Evolutionary conservation across 2,797 vertebrate species (phyloP).

Genomic region (Acropternis orthonyx): DNA sequence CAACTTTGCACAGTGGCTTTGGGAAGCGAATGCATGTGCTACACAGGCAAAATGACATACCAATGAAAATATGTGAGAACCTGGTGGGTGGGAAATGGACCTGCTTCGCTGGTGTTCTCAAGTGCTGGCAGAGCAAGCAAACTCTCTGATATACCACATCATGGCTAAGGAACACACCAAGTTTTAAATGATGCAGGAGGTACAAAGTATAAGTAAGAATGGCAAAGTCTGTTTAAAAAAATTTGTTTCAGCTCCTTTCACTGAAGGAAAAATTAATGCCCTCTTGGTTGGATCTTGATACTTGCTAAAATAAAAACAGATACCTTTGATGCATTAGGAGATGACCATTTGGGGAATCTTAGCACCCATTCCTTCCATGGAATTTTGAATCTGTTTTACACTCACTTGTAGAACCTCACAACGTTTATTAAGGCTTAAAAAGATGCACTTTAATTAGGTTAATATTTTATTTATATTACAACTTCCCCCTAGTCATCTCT

Average conservation of each 20-base stretch:
- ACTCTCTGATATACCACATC: neutral
- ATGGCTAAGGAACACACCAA: neutral
- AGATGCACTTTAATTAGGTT: constrained; percentile 60
- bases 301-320: neutral
- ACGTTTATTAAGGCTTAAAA: constrained; percentile 48
- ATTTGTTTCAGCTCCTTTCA: neutral
- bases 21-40: neutral
- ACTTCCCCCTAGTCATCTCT: constrained; percentile 42
- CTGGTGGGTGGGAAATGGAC: neutral
- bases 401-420: neutral
- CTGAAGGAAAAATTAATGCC: neutral
- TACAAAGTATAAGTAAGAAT: neutral
- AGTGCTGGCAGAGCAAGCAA: neutral
- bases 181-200: neutral
- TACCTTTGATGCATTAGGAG: neutral
- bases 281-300: neutral
- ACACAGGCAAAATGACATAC: neutral
- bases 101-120: neutral
- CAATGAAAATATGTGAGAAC: neutral
- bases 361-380: neutral
- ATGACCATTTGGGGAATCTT: neutral
- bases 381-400: constrained; percentile 25
- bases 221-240: neutral
- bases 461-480: constrained; percentile 66
- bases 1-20: neutral